Evolutionary conservation across 35 echinoderm and acorn worm genomes (phyloP).

Genomic region (Acanthaster planci): DNA sequence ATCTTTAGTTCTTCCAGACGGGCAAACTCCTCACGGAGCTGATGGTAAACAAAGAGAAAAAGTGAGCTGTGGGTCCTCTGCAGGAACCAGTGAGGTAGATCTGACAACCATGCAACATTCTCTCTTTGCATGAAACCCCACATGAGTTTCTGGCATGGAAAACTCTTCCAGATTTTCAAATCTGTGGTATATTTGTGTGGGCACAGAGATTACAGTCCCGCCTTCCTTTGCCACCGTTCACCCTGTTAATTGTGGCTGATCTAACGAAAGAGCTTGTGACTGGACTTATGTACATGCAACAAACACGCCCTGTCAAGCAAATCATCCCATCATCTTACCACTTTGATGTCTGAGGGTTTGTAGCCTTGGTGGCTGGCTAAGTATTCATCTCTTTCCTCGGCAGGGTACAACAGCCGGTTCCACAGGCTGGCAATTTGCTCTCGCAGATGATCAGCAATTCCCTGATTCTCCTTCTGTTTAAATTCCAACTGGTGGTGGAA

Average conservation of each 20-base stretch:
- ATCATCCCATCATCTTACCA: not conserved
- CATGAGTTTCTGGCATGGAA: no score
- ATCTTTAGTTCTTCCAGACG: constrained; percentile 88
- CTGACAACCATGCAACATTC: not conserved
- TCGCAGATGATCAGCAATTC: constrained; percentile 51
- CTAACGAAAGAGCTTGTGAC: no score
- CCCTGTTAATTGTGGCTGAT: no score
- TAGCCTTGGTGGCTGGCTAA: constrained; percentile 45
- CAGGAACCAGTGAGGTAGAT: not conserved
- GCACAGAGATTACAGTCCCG: no score
- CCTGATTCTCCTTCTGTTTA: constrained; percentile 72
- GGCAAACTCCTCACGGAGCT: constrained; percentile 74
- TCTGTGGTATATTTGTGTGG: no score
- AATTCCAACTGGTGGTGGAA: constrained; percentile 62
- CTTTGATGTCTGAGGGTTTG: constrained; percentile 51
- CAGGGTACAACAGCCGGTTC: constrained; percentile 62
- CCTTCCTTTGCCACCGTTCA: no score
- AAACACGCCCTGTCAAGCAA: no score
- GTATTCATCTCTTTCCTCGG: constrained; percentile 43
- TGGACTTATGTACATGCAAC: no score
- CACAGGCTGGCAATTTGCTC: constrained; percentile 77
- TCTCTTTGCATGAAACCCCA: no score
- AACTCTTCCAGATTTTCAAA: no score
- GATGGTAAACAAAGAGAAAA: not conserved
- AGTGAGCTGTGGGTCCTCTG: not conserved